A percentile compares a stretch with the other conserved stretches of the same genome.
These are phyloP conservation scores for Athetis lepigone DNA, from an alignment of 2,888 invertebrate genomes.

Conservation along the genomic window DNA sequence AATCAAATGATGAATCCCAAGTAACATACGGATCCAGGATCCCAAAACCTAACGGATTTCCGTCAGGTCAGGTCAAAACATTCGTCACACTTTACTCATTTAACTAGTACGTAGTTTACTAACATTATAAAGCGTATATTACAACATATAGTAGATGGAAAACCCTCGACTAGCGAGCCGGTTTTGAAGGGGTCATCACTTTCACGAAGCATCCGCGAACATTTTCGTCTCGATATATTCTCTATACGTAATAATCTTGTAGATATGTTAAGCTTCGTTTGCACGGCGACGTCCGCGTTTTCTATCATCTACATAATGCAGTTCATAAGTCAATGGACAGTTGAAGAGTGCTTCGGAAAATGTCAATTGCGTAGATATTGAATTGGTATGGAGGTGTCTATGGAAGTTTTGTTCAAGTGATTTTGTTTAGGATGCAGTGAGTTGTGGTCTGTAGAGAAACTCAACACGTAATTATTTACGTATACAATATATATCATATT, in stretches of 20 bases:
- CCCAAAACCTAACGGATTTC: constrained; percentile 9
- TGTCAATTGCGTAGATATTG: constrained; percentile 16
- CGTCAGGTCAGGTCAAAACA: constrained; percentile 19
- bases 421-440: not conserved
- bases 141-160: constrained; percentile 61
- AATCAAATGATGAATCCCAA: not conserved
- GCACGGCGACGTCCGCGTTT: constrained; percentile 48
- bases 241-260: constrained; percentile 71
- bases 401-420: not conserved
- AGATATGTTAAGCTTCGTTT: constrained; percentile 54
- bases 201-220: constrained; percentile 79
- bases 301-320: constrained; percentile 47
- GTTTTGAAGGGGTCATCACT: constrained; percentile 83
- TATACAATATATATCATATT: no score
- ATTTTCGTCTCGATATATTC: constrained; percentile 72
- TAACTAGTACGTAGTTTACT: constrained; percentile 26
- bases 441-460: no score
- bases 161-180: constrained; percentile 69
- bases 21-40: not conserved
- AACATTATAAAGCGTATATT: constrained; percentile 53
- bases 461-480: no score
- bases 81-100: constrained; percentile 9
- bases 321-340: constrained; percentile 51
- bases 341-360: constrained; percentile 18
- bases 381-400: constrained; percentile 11